Percentiles rank a stretch among this genome's conserved stretches.
Evolutionary conservation across 2,888 invertebrate species (phyloP).

Genomic region (Aspidiotus destructor): DNA sequence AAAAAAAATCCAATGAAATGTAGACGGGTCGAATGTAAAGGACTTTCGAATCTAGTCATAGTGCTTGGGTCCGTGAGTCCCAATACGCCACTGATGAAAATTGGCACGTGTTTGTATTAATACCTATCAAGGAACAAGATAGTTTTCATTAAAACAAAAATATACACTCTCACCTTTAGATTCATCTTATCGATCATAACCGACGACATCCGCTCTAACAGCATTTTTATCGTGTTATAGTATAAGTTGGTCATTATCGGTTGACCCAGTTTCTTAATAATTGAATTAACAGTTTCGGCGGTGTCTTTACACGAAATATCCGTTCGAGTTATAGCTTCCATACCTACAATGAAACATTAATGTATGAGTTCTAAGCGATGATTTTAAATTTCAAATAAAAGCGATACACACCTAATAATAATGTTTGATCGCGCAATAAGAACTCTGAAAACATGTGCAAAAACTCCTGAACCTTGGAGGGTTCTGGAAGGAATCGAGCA

Average conservation of each 20-base stretch:
- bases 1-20: too few species aligned
- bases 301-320: conserved; percentile 90
- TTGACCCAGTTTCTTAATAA: conserved; percentile 80
- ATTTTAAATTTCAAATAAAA: background rate
- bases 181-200: conserved; percentile 92
- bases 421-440: conserved; percentile 52
- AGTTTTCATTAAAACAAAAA: background rate
- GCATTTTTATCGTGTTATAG: conserved; percentile 91
- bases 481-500: conserved; percentile 74
- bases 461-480: conserved; percentile 82
- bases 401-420: conserved; percentile 35
- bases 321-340: conserved; percentile 79
- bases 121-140: too few species aligned
- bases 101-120: too few species aligned
- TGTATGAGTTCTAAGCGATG: background rate
- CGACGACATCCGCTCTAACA: conserved; percentile 86
- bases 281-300: conserved; percentile 68
- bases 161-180: conserved; percentile 50
- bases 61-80: too few species aligned
- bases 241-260: conserved; percentile 91
- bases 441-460: conserved; percentile 70
- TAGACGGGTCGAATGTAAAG: too few species aligned
- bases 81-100: too few species aligned
- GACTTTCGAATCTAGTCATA: too few species aligned
- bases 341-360: conserved; percentile 45